These are phyloP conservation scores for Hartigia nigra DNA, from an alignment of 2,888 invertebrate species.

Conservation along the genomic window DNA sequence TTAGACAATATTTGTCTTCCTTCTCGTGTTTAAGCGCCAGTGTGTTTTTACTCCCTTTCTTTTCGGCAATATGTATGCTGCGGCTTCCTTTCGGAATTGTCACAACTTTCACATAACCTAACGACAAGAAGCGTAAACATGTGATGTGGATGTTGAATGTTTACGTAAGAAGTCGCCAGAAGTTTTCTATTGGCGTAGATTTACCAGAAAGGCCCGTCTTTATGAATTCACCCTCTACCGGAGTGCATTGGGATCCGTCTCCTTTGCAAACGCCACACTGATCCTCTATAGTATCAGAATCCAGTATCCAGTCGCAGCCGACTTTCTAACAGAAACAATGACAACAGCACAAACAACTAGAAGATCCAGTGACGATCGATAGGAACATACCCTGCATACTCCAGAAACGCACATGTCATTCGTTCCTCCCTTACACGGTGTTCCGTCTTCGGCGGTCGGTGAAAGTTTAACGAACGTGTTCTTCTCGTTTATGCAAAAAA, in stretches of 20 bases:
- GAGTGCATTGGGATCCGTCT: slow-evolving; percentile 83
- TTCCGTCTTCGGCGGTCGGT: slow-evolving; percentile 84
- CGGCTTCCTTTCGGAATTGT: slow-evolving; percentile 82
- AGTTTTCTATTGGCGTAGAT: slow-evolving; percentile 25
- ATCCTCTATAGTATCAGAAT: slow-evolving; percentile 83
- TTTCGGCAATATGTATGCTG: slow-evolving; percentile 82
- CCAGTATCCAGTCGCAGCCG: slow-evolving; percentile 91
- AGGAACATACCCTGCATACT: slow-evolving; percentile 74
- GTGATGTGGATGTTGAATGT: slow-evolving; percentile 8
- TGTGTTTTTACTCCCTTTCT: slow-evolving; percentile 69
- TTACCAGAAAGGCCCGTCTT: slow-evolving; percentile 66
- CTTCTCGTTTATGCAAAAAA: slow-evolving; percentile 84
- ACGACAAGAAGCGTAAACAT: not conserved
- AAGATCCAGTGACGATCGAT: not conserved
- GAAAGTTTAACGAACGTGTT: slow-evolving; percentile 80
- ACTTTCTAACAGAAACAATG: slow-evolving; percentile 72
- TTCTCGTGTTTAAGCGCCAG: slow-evolving; percentile 81
- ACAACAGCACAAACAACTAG: not conserved
- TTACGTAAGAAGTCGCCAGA: slow-evolving; percentile 6
- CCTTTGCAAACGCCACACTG: slow-evolving; percentile 89
- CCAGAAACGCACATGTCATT: slow-evolving; percentile 88
- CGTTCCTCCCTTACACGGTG: slow-evolving; percentile 84
- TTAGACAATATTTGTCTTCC: slow-evolving; percentile 79
- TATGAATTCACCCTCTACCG: slow-evolving; percentile 71
- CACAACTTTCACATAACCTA: slow-evolving; percentile 72